These are phyloP conservation scores for Lindbergichthys nudifrons DNA, from an alignment of 2,797 vertebrate species.

Conservation along the genomic window DNA sequence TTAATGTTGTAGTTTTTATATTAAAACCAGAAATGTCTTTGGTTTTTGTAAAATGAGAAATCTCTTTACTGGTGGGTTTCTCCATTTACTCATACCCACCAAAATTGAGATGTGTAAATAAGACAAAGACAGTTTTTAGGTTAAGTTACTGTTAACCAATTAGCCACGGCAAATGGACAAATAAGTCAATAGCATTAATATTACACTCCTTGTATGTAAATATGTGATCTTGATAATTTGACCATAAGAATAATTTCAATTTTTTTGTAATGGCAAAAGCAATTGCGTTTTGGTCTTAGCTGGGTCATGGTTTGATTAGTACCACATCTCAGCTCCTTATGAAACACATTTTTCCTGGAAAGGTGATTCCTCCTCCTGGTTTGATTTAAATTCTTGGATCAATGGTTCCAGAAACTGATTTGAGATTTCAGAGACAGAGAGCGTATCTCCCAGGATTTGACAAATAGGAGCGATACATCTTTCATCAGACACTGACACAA, in stretches of 20 bases:
- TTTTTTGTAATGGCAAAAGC: too few species aligned
- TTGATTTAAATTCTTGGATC: neutral
- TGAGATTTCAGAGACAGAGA: neutral
- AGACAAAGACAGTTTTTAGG: neutral
- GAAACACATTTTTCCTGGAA: neutral
- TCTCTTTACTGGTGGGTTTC: neutral
- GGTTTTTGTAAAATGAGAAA: neutral
- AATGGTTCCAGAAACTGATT: neutral
- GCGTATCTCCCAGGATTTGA: neutral
- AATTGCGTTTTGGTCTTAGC: too few species aligned
- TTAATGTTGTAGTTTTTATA: neutral
- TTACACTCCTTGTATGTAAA: neutral
- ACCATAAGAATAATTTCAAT: too few species aligned
- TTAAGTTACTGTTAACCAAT: neutral
- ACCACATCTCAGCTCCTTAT: neutral
- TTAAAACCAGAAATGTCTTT: neutral
- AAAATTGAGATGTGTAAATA: slow-evolving; percentile 15
- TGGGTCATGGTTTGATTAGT: neutral
- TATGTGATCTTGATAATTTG: neutral
- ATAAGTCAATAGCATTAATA: too few species aligned
- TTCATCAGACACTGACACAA: neutral
- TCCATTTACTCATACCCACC: neutral
- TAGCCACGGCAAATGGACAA: slow-evolving; percentile 2
- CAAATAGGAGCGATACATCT: neutral
- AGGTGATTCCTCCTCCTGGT: neutral